These are phyloP conservation scores for Euplexia lucipara DNA, from an alignment of 2,888 invertebrate genomes.

Conservation along the genomic window DNA sequence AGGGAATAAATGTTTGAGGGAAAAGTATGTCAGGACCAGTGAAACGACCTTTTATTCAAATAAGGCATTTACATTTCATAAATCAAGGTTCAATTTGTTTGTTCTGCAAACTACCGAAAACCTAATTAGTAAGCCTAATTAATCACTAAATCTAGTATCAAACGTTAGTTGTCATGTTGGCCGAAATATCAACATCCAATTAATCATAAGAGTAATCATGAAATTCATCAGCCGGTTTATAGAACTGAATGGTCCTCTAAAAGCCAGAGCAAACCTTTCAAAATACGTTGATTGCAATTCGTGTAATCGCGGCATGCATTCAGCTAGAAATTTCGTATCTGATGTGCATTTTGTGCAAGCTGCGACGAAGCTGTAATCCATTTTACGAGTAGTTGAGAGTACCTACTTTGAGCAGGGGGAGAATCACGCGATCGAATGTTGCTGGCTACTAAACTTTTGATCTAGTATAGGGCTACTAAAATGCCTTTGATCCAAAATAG, in stretches of 20 bases:
- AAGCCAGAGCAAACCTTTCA: not conserved
- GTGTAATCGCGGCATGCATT: not conserved
- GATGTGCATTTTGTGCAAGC: not conserved
- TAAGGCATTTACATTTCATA: slow-evolving; percentile 9
- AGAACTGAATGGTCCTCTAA: not conserved
- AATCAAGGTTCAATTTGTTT: not conserved
- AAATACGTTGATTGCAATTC: slow-evolving; percentile 1
- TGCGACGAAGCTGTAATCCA: not conserved
- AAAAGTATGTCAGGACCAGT: slow-evolving; percentile 13
- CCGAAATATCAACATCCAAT: too few relatives aligned
- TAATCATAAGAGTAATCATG: not conserved
- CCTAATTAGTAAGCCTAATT: not conserved
- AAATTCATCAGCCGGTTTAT: not conserved
- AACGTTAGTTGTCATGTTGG: too few relatives aligned
- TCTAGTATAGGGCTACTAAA: not conserved
- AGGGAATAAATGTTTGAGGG: slow-evolving; percentile 28
- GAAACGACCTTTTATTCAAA: slow-evolving; percentile 37
- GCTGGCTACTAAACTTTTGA: not conserved
- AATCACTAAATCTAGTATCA: too few relatives aligned
- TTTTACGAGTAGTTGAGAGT: not conserved
- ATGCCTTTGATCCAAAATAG: too few relatives aligned
- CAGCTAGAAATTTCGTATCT: slow-evolving; percentile 5
- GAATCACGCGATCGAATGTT: not conserved
- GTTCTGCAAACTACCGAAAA: not conserved
- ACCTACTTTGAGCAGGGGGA: not conserved